Base-by-base conservation (phyloP, 1,140 invertebrate genomes). In the Callitettix versicolor region DNA sequence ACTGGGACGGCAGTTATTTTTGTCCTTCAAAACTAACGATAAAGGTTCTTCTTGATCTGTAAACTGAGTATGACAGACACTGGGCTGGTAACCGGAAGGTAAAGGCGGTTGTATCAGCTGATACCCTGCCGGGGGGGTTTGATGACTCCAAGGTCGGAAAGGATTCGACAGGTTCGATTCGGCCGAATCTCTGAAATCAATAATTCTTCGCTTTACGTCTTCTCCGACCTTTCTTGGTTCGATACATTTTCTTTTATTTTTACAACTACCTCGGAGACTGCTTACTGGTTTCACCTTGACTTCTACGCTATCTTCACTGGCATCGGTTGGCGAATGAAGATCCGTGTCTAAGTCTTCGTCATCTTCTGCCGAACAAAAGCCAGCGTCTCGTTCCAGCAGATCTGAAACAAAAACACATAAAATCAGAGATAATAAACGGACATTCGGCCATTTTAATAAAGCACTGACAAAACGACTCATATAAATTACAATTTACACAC, bases 261-360 rank as follows among this genome's bases (percentile, higher is more conserved):
- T 78, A 22, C 48, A 49, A 40, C 58, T 40, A 1, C 43, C 40
- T 43, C 75, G 74, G 2, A 74, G 64, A 42, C 80, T 68, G 1
- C 77, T 75, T 36, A 85, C 82, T 4, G 85, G 71, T 15, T 71
- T 75, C 1, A 79, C 72, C 58, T 80, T 78, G 11, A 81, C 79
- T 61, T 86, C 79, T 1, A 86, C 78, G 46, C 84, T 85, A 68
- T 88, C 85, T 60, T 87, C 85, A 18, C 83, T 86, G 36, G 80
- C 78, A 40, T 79, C 68, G 3, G 68, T 81, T 2, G 79, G 71
- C 4, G 76, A 80, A 15, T 79, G 79, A 58, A 76, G 71, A 44
- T 77, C 79, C 12, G 42, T 47, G 5, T 81, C 80, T 61, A 81
- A 74, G 56, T 73, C 73, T 67, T 73, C 73, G 68, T 84, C 81